These are phyloP conservation scores for Drosophila equinoxialis DNA, from an alignment of 1,140 invertebrate species.

Conservation along the genomic window DNA sequence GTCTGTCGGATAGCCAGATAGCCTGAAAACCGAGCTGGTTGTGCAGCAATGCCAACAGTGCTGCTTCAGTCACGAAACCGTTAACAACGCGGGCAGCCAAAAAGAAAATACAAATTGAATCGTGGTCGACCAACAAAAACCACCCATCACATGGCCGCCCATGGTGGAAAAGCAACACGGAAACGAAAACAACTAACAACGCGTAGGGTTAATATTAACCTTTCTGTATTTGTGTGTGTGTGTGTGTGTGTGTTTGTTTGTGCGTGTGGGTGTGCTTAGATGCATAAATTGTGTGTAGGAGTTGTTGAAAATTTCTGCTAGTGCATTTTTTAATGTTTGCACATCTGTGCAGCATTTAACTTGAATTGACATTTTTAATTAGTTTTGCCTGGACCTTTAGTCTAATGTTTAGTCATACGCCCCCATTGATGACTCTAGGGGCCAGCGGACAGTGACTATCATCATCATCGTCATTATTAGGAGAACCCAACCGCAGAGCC, in stretches of 20 bases:
- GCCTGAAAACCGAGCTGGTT: constrained; percentile 65
- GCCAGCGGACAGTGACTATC: constrained; percentile 25
- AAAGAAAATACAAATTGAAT: constrained; percentile 30
- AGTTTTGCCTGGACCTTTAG: constrained; percentile 7
- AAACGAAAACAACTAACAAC: constrained; percentile 54
- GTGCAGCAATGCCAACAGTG: constrained; percentile 64
- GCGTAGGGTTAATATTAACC: constrained; percentile 58
- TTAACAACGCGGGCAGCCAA: constrained; percentile 59
- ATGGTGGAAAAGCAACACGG: constrained; percentile 51
- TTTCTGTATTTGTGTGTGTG: constrained; percentile 19
- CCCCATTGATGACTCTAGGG: constrained; percentile 39
- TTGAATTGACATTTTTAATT: constrained; percentile 39
- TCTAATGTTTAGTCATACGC: constrained; percentile 38
- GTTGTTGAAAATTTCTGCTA: constrained; percentile 34
- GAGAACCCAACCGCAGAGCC: constrained; percentile 20
- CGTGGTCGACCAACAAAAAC: constrained; percentile 24
- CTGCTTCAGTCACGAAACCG: constrained; percentile 72
- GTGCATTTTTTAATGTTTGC: constrained; percentile 7
- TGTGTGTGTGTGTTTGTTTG: constrained; percentile 14
- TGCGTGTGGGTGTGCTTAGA: constrained; percentile 8
- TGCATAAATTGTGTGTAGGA: constrained; percentile 23
- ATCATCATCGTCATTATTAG: neutral
- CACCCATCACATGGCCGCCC: constrained; percentile 36
- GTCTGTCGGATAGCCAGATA: constrained; percentile 43
- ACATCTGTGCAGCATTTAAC: constrained; percentile 30